Conservation (phyloP, 30 jellyfish, hydroid and myxozoan genomes). For the Aurelia coerulea region DNA sequence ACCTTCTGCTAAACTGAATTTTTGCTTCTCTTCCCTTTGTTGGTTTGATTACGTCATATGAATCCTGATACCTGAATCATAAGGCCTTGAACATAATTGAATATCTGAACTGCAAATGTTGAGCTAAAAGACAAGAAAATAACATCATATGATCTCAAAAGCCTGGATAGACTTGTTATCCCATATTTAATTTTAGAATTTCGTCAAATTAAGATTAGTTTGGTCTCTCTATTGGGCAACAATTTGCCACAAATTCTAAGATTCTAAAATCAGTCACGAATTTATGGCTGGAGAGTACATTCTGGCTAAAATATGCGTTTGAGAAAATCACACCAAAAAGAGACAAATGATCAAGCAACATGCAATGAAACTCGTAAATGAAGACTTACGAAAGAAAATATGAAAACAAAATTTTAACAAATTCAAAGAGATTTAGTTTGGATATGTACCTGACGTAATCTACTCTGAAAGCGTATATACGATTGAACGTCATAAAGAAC, state of each 20-base stretch:
- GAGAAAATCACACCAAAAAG: no score
- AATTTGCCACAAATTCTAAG: no score
- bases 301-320: no score
- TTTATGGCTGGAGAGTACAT: no score
- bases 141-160: no score
- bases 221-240: no score
- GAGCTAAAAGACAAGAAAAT: constrained; percentile 9
- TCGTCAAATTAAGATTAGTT: no score
- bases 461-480: constrained; percentile 69
- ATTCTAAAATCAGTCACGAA: no score
- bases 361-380: no score
- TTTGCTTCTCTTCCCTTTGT: constrained; percentile 35
- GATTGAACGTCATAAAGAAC: constrained; percentile 83
- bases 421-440: background rate
- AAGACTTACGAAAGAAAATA: background rate
- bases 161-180: no score
- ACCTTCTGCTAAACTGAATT: constrained; percentile 39
- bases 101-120: constrained; percentile 47
- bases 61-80: constrained; percentile 24
- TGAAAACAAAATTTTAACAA: background rate
- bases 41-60: constrained; percentile 30
- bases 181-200: no score
- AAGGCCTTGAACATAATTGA: constrained; percentile 16
- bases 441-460: constrained; percentile 81
- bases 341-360: no score